Percentiles rank a stretch among this genome's conserved stretches.
Evolutionary conservation across 2,888 invertebrate species (phyloP).

Genomic region (Brachyptera putata): DNA sequence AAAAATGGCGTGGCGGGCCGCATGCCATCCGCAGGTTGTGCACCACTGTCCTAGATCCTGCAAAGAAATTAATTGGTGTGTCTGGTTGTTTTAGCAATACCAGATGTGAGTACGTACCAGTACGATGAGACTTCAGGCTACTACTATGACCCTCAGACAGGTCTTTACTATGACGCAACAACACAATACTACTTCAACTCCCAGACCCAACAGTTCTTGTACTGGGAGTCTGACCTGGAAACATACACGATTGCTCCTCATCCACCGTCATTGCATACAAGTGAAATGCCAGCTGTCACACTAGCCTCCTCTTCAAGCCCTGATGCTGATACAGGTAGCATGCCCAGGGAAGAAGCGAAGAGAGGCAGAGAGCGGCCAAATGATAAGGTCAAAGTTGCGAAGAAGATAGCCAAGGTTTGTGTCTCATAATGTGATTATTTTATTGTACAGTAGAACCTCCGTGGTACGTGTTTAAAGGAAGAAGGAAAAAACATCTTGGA

Average conservation of each 20-base stretch:
- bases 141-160: conserved; percentile 90
- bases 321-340: too few species aligned
- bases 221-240: conserved; percentile 80
- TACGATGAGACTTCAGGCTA: conserved; percentile 95
- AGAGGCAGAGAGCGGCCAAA: conserved; percentile 67
- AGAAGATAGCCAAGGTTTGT: conserved; percentile 85
- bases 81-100: too few species aligned
- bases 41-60: too few species aligned
- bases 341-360: conserved; percentile 55
- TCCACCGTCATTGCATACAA: conserved; percentile 39
- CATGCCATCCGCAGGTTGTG: too few species aligned
- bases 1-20: too few species aligned
- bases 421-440: not conserved
- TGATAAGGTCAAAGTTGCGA: conserved; percentile 95
- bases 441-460: too few species aligned
- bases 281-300: conserved; percentile 35
- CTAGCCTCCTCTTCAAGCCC: too few species aligned
- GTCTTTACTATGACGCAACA: conserved; percentile 92
- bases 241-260: conserved; percentile 56
- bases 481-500: too few species aligned
- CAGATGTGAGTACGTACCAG: conserved; percentile 87
- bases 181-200: conserved; percentile 96
- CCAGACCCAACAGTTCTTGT: conserved; percentile 84
- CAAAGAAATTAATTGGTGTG: too few species aligned
- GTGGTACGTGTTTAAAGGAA: too few species aligned